Base-by-base conservation (phyloP, 2,797 vertebrate genomes). In the Gadopsis bispinosus region DNA sequence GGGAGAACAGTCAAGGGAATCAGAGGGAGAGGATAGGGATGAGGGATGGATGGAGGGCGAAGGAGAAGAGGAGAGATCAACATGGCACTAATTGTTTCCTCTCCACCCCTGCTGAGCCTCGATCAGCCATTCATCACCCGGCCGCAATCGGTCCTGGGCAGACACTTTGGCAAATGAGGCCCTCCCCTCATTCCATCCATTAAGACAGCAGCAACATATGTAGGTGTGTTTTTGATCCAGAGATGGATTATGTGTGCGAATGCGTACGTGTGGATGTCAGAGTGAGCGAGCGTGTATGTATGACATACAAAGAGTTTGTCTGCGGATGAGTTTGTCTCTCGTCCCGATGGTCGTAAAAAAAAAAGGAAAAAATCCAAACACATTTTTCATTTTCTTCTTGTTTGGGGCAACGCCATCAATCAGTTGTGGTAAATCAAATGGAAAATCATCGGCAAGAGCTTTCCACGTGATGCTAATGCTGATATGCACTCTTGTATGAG, bases 11-110 rank as follows among this genome's bases (percentile, higher is more conserved):
- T 71, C 17, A 14, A 67, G 58, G 67, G 64, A 68, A 78, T 76
- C 73, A 50, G 89, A 80, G 73, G 59, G 50, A 68, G 61, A 55
- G 85, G 70, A 64, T 12, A 26, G 64, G 1, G 22, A 43, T 88
- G 87, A 91, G 73, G 80, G 67, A 91, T 91, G 71, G 81, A 68
- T 83, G 70, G 55, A 82, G 86, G 83, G 83, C 12, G 62, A 88
- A 79, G 91, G 78, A 85, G 77, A 78, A 73, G 79, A 89, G 70
- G 87, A 56, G 81, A 84, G 89, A 93, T 91, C 92, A 92, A 92
- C 90, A 88, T 86, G 89, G 80, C 92, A 81, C 92, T 95, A 94
- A 95, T 94, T 94, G 93, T 95, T 91, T 92, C 84, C 87, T 85
- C 88, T 74, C 75, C 87, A 80, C 85, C 85, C 87, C 91, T 45